These are phyloP conservation scores for Pollenia labialis DNA, from an alignment of 2,888 invertebrate species.

Conservation along the genomic window DNA sequence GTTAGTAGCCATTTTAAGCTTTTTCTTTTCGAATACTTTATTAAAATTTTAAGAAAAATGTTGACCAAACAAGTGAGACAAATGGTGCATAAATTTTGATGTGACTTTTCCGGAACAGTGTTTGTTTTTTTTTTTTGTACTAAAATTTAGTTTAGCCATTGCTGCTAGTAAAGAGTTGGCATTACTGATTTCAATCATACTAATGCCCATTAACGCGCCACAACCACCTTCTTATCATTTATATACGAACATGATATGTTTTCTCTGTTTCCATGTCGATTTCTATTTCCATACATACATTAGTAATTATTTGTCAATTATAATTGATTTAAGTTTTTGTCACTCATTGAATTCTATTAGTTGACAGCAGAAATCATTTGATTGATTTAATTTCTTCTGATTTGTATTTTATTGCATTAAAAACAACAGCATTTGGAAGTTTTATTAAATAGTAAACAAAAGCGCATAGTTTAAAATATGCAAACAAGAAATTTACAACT, in stretches of 20 bases:
- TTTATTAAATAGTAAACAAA: conserved; percentile 13
- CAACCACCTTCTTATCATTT: not conserved
- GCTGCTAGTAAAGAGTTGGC: too few species aligned
- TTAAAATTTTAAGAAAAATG: too few species aligned
- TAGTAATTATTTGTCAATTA: conserved; percentile 53
- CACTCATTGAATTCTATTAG: conserved; percentile 1
- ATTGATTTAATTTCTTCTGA: conserved; percentile 42
- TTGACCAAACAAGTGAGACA: too few species aligned
- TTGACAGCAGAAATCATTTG: not conserved
- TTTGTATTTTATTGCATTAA: conserved; percentile 31
- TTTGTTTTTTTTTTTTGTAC: too few species aligned
- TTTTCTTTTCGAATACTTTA: too few species aligned
- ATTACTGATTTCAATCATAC: not conserved
- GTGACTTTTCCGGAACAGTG: too few species aligned
- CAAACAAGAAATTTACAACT: not conserved
- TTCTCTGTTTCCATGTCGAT: not conserved
- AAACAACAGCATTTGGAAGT: conserved; percentile 2
- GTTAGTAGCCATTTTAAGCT: too few species aligned
- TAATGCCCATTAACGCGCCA: not conserved
- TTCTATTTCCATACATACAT: not conserved
- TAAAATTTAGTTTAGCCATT: too few species aligned
- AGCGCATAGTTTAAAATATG: not conserved
- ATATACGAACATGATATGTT: conserved; percentile 16
- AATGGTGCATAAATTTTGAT: too few species aligned
- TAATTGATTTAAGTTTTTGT: conserved; percentile 36